phyloP scores from a whole-genome alignment of 2,888 invertebrate genomes.

The Boloria euphrosyne region DNA sequence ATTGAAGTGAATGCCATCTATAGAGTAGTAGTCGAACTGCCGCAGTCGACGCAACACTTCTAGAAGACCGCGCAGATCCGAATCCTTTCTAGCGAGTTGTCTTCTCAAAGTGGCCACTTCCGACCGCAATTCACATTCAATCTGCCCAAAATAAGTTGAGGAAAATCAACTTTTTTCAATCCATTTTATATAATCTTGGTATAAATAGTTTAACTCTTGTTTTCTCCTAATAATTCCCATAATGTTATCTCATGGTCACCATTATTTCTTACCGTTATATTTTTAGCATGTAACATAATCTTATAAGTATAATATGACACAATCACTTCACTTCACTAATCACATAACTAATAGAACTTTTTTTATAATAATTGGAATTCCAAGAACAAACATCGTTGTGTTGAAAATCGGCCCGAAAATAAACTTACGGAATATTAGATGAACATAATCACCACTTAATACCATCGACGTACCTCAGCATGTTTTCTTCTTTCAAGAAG shows the following conservation, averaged over 20 bases:
- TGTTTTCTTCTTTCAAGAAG: slow-evolving; percentile 63
- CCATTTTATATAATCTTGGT: no score
- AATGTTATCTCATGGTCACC: no score
- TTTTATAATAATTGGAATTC: no score
- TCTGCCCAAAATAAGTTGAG: slow-evolving; percentile 47
- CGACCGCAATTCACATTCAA: slow-evolving; percentile 60
- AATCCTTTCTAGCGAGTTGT: slow-evolving; percentile 72
- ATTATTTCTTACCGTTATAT: not conserved
- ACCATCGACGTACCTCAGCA: slow-evolving; percentile 63
- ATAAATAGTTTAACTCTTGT: no score
- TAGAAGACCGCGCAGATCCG: slow-evolving; percentile 78
- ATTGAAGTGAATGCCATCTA: slow-evolving; percentile 79
- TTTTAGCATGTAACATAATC: not conserved
- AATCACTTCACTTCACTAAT: no score
- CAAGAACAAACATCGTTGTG: no score
- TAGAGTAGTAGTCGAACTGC: slow-evolving; percentile 74
- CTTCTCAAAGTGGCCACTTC: slow-evolving; percentile 64
- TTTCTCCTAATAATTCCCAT: no score
- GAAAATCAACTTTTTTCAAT: not conserved
- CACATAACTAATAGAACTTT: no score
- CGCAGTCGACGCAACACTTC: slow-evolving; percentile 78
- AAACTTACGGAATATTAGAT: not conserved
- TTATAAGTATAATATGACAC: no score
- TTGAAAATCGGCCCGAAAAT: no score
- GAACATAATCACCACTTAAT: not conserved